A percentile compares a stretch with the other conserved stretches of the same genome.
These are phyloP conservation scores for Tuta absoluta DNA, from an alignment of 2,888 invertebrate genomes.

Conservation along the genomic window DNA sequence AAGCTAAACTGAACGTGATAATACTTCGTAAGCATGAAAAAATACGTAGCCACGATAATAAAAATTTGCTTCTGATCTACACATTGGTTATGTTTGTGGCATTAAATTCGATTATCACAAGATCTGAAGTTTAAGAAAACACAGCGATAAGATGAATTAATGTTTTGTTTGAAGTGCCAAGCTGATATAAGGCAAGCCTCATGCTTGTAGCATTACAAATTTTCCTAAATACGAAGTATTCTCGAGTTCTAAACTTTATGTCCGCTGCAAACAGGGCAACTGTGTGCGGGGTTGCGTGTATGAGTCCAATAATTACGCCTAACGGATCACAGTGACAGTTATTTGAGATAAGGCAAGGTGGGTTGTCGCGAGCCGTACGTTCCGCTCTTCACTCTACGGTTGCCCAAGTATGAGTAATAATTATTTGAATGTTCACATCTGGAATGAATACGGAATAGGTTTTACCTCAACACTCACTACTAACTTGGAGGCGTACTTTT, in stretches of 20 bases:
- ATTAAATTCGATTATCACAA: no score
- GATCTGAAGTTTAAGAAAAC: no score
- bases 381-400: conserved; percentile 22
- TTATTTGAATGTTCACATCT: not conserved
- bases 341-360: conserved; percentile 77
- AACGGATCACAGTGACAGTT: conserved; percentile 78
- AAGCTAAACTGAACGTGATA: conserved; percentile 8
- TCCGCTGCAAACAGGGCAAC: conserved; percentile 31
- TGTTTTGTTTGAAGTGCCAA: no score
- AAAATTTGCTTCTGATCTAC: not conserved
- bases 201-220: not conserved
- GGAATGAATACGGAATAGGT: not conserved
- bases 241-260: conserved; percentile 29
- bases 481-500: not conserved
- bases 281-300: conserved; percentile 34
- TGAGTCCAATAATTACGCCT: conserved; percentile 64
- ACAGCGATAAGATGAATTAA: no score
- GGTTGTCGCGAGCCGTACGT: conserved; percentile 47
- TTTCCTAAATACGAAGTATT: not conserved
- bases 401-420: not conserved
- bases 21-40: not conserved
- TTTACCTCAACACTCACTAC: not conserved
- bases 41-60: not conserved
- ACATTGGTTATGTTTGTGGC: no score
- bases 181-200: not conserved